A percentile compares a stretch with the other conserved stretches of the same genome.
These are phyloP conservation scores for Argentina silus DNA, from an alignment of 2,797 vertebrate genomes.

Conservation along the genomic window DNA sequence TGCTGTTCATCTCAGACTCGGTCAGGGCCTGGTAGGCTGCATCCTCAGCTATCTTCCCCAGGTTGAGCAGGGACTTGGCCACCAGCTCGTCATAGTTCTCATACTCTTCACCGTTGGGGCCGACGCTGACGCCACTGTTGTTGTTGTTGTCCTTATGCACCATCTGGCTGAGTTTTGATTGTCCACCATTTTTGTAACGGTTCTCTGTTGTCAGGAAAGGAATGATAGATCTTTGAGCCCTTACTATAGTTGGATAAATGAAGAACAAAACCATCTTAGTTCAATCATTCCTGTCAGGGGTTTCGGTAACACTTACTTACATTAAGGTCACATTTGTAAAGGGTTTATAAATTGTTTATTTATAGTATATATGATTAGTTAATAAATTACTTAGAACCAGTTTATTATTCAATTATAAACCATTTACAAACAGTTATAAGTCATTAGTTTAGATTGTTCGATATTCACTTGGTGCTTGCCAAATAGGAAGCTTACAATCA, in stretches of 20 bases:
- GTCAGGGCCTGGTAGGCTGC: slow-evolving; percentile 90
- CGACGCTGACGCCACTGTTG: slow-evolving; percentile 57
- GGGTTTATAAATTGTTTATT: too few relatives aligned
- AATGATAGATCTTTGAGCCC: slow-evolving; percentile 32
- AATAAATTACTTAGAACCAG: too few relatives aligned
- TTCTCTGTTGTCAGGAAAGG: slow-evolving; percentile 78
- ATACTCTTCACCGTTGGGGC: slow-evolving; percentile 72
- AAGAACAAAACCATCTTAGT: slow-evolving; percentile 24
- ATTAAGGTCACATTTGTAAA: too few relatives aligned
- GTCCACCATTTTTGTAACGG: slow-evolving; percentile 81
- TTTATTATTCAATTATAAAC: too few relatives aligned
- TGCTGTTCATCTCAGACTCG: slow-evolving; percentile 92
- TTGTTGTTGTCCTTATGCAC: slow-evolving; percentile 88
- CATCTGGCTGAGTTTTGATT: slow-evolving; percentile 82
- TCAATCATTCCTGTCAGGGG: slow-evolving; percentile 7
- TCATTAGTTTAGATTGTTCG: too few relatives aligned
- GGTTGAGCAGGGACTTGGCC: slow-evolving; percentile 89
- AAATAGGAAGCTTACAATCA: too few relatives aligned
- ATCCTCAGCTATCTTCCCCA: slow-evolving; percentile 91
- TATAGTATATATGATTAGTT: too few relatives aligned
- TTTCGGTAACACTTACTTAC: too few relatives aligned
- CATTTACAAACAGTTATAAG: too few relatives aligned
- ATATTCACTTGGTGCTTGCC: too few relatives aligned
- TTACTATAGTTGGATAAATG: slow-evolving; percentile 26
- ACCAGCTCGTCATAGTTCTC: slow-evolving; percentile 92